phyloP scores from a whole-genome alignment of 2,797 vertebrate genomes.

The Gymnothorax reevesii region DNA sequence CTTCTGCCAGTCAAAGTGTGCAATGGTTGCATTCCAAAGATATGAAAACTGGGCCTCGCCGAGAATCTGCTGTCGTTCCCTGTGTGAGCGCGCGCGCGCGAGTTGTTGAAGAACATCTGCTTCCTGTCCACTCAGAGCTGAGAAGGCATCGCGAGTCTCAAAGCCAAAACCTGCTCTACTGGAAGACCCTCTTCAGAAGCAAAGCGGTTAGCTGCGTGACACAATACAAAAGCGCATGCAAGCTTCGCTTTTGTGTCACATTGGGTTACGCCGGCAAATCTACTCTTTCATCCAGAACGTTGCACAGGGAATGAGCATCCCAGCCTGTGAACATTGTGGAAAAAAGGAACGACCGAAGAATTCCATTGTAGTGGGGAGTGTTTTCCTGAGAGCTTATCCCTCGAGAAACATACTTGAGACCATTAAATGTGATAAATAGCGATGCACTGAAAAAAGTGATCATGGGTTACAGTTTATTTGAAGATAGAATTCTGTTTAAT shows the following conservation, averaged over 20 bases:
- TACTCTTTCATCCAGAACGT: background rate
- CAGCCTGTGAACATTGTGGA: constrained; percentile 16
- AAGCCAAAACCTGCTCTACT: constrained; percentile 51
- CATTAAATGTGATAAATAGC: background rate
- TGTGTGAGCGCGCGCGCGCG: constrained; percentile 30
- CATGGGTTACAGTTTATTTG: too few species aligned
- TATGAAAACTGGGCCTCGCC: constrained; percentile 5
- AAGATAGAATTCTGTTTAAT: too few species aligned
- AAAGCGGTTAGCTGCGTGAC: constrained; percentile 12
- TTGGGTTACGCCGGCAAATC: background rate
- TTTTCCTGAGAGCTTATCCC: background rate
- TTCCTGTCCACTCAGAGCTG: constrained; percentile 42
- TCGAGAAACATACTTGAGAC: background rate
- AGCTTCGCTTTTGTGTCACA: background rate
- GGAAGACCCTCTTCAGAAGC: constrained; percentile 41
- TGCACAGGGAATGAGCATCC: constrained; percentile 10
- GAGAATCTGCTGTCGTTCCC: constrained; percentile 5
- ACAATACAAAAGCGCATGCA: constrained; percentile 1
- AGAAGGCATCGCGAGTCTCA: constrained; percentile 37
- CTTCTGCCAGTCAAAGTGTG: constrained; percentile 57
- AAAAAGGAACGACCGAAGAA: background rate
- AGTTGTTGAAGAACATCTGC: constrained; percentile 66
- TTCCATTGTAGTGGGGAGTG: background rate
- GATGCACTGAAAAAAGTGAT: background rate
- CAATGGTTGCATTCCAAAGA: constrained; percentile 42